Evolutionary conservation across 2,113 vertebrate genomes (phyloP), one percentile per base, ranked within the genome.

Genomic region (Pangasianodon hypophthalmus): DNA sequence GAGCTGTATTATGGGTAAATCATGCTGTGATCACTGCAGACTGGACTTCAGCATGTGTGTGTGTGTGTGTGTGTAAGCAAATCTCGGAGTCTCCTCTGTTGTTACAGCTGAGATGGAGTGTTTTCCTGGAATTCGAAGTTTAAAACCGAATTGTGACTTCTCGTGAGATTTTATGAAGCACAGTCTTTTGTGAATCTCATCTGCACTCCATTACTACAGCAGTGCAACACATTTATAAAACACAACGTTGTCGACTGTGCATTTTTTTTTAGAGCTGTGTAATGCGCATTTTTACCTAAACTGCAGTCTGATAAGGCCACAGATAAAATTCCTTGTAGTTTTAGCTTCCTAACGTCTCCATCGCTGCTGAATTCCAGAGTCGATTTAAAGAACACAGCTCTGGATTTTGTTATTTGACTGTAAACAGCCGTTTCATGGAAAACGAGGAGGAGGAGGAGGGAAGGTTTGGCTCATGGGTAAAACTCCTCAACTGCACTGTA

Each of bases 321-420:
- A 52, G 87, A 82, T 82, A 69, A 54, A 69, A 82, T 69, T 41
- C 48, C 79, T 21, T 26, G 19, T 6, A 88, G 58, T 80, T 81
- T 81, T 10, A 81, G 44, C 87, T 64, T 64, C 44, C 41, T 62
- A 32, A 64, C 19, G 2, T 62, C 58, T 62, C 87, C 73, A 21
- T 32, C 7, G n/a, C 50, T 73, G 24, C 50, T 83, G 52, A 84
- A 71, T 83, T 56, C 46, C 62, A 56, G 80, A 71, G 80, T 8
- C n/a, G 24, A 16, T 83, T 82, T 88, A 16, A 69, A 48, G 82
- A 54, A 46, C 46, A 73, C 81, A 58, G 79, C 24, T 54, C 87
- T 75, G 81, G 64, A 60, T 58, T 75, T 46, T 75, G 81, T 75
- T 89, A 41, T 75, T 73, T 60, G 81, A 89, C 88, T 67, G 85